A percentile compares a stretch with the other conserved stretches of the same genome.
phyloP scores from a whole-genome alignment of 2,888 invertebrate genomes.

The Steinernema hermaphroditum region DNA sequence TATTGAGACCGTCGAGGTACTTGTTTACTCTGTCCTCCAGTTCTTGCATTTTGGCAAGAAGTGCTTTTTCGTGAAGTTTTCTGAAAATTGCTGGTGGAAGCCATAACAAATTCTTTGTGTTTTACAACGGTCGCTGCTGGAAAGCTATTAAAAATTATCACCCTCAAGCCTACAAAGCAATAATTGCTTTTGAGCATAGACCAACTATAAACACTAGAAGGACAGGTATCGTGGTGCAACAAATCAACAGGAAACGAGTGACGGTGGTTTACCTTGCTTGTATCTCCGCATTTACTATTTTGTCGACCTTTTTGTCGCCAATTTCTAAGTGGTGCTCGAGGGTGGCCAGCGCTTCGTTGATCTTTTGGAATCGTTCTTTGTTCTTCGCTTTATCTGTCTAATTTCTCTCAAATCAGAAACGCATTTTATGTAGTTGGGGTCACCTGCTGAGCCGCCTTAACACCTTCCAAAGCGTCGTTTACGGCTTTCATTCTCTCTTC shows the following conservation, averaged over 20 bases:
- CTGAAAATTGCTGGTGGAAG: slow-evolving; percentile 43
- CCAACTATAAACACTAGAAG: no score
- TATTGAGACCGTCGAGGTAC: slow-evolving; percentile 55
- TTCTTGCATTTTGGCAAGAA: slow-evolving; percentile 59
- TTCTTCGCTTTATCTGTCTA: slow-evolving; percentile 57
- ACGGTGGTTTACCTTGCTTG: slow-evolving; percentile 52
- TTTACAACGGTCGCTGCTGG: no score
- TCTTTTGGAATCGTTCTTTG: slow-evolving; percentile 62
- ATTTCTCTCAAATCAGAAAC: neutral
- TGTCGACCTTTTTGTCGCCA: slow-evolving; percentile 64
- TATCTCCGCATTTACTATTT: slow-evolving; percentile 53
- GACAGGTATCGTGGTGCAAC: no score
- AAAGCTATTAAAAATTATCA: no score
- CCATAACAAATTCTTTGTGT: no score
- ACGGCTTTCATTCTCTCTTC: slow-evolving; percentile 21
- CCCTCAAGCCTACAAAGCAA: no score
- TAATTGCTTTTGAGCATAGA: no score
- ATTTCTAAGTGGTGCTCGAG: slow-evolving; percentile 62
- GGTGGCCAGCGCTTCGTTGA: slow-evolving; percentile 63
- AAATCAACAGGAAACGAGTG: no score
- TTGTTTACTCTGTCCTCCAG: slow-evolving; percentile 56
- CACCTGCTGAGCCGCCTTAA: slow-evolving; percentile 23
- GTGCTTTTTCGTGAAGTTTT: slow-evolving; percentile 64
- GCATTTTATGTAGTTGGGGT: slow-evolving; percentile 41
- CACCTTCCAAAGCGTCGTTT: neutral